phyloP scores from a whole-genome alignment of 1,140 invertebrate genomes.

The Drosophila chauvacae region DNA sequence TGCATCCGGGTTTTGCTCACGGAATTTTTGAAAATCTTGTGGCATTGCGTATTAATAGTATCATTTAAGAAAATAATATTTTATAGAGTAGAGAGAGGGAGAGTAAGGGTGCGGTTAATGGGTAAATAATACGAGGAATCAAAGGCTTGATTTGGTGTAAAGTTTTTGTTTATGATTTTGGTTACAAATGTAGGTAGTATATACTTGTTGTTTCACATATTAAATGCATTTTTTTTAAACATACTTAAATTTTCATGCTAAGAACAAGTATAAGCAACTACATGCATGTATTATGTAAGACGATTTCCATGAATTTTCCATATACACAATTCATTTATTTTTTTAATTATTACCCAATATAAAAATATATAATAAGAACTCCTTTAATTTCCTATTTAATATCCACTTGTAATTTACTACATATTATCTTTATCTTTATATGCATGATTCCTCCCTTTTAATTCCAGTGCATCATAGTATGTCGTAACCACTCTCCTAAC shows the following conservation, averaged over 20 bases:
- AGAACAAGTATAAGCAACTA: neutral
- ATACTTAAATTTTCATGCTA: neutral
- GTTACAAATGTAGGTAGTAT: neutral
- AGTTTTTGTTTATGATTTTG: neutral
- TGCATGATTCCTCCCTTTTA: neutral
- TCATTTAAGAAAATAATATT: slow-evolving; percentile 9
- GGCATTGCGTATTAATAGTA: neutral
- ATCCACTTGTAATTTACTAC: neutral
- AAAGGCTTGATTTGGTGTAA: neutral
- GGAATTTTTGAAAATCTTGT: slow-evolving; percentile 3
- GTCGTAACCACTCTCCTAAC: neutral
- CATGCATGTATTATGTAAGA: neutral
- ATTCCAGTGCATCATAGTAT: neutral
- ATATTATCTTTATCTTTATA: neutral
- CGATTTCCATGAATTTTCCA: neutral
- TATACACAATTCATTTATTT: neutral
- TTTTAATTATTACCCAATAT: neutral
- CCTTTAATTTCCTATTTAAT: neutral
- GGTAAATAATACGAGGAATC: neutral
- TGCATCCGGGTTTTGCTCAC: slow-evolving; percentile 1
- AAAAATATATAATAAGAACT: neutral
- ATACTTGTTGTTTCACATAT: neutral
- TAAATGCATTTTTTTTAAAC: neutral
- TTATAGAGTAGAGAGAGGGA: too few relatives aligned
- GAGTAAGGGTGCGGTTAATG: too few relatives aligned